phyloP scores from a whole-genome alignment of 2,113 vertebrate species.

The Salvelinus sp. region DNA sequence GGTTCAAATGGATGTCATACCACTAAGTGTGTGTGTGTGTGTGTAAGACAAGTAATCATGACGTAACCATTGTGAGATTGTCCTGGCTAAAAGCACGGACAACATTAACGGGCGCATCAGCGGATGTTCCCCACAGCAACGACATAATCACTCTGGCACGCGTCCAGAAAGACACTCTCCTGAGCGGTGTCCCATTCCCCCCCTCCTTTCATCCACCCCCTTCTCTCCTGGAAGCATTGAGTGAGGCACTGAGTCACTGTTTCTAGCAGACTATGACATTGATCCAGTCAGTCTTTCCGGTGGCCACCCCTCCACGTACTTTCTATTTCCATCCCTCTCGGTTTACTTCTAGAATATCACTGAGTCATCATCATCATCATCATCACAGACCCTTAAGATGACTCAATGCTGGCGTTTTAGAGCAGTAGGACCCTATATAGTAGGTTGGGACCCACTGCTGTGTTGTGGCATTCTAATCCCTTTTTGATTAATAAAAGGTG shows the following conservation, averaged over 20 bases:
- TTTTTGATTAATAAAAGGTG: no score
- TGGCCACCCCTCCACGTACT: background rate
- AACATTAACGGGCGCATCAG: background rate
- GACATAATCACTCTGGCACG: conserved; percentile 63
- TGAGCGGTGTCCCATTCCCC: conserved; percentile 53
- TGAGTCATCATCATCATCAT: background rate
- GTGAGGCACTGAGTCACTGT: conserved; percentile 32
- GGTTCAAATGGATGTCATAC: background rate
- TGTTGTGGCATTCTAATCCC: background rate
- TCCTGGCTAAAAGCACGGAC: background rate
- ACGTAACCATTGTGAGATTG: background rate
- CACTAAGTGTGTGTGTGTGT: background rate
- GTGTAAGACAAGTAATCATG: background rate
- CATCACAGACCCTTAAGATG: background rate
- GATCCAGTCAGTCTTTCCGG: conserved; percentile 29
- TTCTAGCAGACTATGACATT: conserved; percentile 22
- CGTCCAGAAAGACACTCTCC: conserved; percentile 54
- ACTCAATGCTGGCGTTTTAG: background rate
- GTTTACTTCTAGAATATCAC: background rate
- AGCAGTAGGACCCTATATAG: background rate
- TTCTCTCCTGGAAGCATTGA: background rate
- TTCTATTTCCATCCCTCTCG: background rate
- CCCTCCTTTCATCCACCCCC: conserved; percentile 32
- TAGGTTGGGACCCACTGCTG: background rate
- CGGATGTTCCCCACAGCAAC: conserved; percentile 40